A percentile compares a stretch with the other conserved stretches of the same genome.
phyloP scores from a whole-genome alignment of 2,113 vertebrate species.

The Lutjanus erythropterus region DNA sequence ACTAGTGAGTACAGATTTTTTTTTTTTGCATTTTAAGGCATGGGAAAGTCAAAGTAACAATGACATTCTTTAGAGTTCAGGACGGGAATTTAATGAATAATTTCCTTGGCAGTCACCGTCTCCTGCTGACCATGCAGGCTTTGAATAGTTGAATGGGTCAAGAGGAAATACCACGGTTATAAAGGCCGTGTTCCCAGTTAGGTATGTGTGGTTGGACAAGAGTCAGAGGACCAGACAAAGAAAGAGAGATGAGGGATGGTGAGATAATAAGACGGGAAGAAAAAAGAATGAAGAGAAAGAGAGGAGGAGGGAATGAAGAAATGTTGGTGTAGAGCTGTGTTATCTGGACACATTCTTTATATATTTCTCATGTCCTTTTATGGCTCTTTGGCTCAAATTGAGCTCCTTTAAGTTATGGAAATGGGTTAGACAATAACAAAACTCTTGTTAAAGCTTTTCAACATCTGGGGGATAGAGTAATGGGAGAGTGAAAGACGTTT shows the following conservation, averaged over 20 bases:
- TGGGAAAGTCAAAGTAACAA: slow-evolving; percentile 6
- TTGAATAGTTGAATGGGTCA: slow-evolving; percentile 47
- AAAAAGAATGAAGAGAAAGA: slow-evolving; percentile 15
- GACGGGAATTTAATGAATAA: slow-evolving; percentile 21
- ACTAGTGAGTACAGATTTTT: not conserved
- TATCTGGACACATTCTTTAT: slow-evolving; percentile 61
- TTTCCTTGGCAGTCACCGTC: slow-evolving; percentile 40
- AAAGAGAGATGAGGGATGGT: slow-evolving; percentile 4
- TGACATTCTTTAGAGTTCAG: slow-evolving; percentile 20
- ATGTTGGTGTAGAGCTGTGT: slow-evolving; percentile 27
- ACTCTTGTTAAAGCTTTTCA: slow-evolving; percentile 36
- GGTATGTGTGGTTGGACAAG: slow-evolving; percentile 38
- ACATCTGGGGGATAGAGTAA: slow-evolving; percentile 29
- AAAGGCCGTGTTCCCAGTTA: slow-evolving; percentile 45
- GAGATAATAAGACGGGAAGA: slow-evolving; percentile 31
- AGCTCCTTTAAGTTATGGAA: slow-evolving; percentile 14
- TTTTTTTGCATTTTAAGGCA: not conserved
- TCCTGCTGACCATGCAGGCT: slow-evolving; percentile 25
- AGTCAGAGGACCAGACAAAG: slow-evolving; percentile 17
- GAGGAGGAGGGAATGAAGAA: slow-evolving; percentile 29
- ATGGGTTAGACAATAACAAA: slow-evolving; percentile 44
- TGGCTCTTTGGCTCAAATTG: slow-evolving; percentile 45
- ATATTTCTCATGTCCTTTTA: slow-evolving; percentile 64
- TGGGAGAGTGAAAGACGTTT: slow-evolving; percentile 37
- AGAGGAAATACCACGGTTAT: slow-evolving; percentile 55